Base-by-base conservation (phyloP, 2,888 invertebrate species). In the Acanthosepion pharaonis region DNA sequence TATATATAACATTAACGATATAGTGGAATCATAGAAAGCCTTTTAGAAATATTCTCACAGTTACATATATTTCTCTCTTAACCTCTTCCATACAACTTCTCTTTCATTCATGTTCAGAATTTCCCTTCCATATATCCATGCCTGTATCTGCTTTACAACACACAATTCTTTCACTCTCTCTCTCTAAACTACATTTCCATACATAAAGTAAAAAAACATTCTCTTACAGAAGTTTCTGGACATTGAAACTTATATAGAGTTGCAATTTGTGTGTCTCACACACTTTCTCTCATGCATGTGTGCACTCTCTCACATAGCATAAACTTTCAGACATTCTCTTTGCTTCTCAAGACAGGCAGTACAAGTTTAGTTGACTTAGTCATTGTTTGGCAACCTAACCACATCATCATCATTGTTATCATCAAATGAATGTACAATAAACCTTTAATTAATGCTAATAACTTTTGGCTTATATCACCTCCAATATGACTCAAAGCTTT, bases 311-410 rank as follows among this genome's bases (percentile, higher is more conserved):
- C 9, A 78, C n/a, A 11, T 28, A 23, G 28, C 25, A 78, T 28
- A 28, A 28, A 2, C 78, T 78, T 15, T 78, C n/a, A n/a, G 78
- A n/a, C 78, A 33, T 78, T 78, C 15, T 78, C 78, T 78, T 78
- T 78, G 15, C 11, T n/a, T 78, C n/a, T 78, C 78, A n/a, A 33
- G 78, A 78, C 78, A 78, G 78, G n/a, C n/a, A 78, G 78, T 78
- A n/a, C 78, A 78, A 78, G n/a, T n/a, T 78, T 78, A 78, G 18
- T n/a, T n/a, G 78, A 78, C 78, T 78, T n/a, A 78, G 78, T 78
- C 78, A 78, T 78, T 78, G 78, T 78, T 78, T 78, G 78, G 78
- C 78, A 78, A 78, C 11, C n/a, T 11, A 78, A 78, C n/a, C 18
- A 78, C n/a, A 33, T n/a, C n/a, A n/a, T n/a, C 78, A 78, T n/a